Conservation (phyloP, 2,888 invertebrate species). For the Synergus japonicus region DNA sequence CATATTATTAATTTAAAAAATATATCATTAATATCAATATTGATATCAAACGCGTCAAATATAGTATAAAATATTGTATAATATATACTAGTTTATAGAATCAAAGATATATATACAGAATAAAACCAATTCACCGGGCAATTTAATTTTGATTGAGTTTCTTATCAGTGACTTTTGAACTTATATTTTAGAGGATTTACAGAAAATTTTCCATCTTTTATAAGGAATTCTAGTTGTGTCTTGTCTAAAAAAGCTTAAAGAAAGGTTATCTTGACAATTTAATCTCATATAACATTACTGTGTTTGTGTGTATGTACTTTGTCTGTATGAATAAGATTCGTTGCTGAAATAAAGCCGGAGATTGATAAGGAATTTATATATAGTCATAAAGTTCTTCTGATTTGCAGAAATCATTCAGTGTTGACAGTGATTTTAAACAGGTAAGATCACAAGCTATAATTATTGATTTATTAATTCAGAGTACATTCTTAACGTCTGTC, state of each 20-base stretch:
- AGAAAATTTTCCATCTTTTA: neutral
- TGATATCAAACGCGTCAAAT: too few species aligned
- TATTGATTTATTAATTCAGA: neutral
- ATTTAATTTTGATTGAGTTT: neutral
- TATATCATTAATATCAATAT: too few species aligned
- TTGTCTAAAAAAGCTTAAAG: neutral
- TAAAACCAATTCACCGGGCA: neutral
- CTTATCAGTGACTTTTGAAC: neutral
- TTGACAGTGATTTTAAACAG: neutral
- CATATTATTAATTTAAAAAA: too few species aligned
- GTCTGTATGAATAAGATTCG: neutral
- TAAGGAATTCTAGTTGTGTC: neutral
- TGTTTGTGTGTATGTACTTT: neutral
- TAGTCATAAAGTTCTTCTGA: neutral
- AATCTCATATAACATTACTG: neutral
- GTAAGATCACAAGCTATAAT: neutral
- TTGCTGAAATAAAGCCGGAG: neutral
- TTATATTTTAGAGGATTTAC: neutral
- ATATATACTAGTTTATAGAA: too few species aligned
- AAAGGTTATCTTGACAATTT: neutral
- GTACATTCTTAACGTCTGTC: neutral
- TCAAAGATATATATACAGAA: too few species aligned
- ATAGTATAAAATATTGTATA: too few species aligned
- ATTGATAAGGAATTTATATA: constrained; percentile 18
- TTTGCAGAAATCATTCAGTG: neutral